Base-by-base conservation (phyloP, 2,797 vertebrate genomes). In the Catostomus latipinnis region DNA sequence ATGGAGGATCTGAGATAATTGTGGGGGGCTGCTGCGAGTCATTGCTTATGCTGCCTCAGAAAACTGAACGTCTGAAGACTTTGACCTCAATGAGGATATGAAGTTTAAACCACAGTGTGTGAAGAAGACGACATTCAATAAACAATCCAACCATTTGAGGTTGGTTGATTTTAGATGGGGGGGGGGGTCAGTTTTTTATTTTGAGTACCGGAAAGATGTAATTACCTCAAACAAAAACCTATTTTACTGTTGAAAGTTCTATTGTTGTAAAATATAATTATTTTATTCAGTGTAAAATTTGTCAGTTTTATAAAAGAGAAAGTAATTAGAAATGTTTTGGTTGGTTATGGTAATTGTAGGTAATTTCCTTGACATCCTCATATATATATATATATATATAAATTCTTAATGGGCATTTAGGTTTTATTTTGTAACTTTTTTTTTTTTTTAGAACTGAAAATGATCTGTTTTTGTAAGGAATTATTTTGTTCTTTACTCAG, bases 211-310 rank as follows among this genome's bases (percentile, higher is more conserved):
- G 83, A 86, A 87, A 88, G 87, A 87, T 94, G 93, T 93, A 91
- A 92, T 94, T 94, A 93, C 93, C 93, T 94, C 92, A 94, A 89
- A 89, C 61, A 73, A 88, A 91, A 93, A 89, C 90, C 87, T 94
- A 94, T 94, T 94, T 94, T 94, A 93, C 90, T 92, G 90, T 92
- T 89, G 79, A 87, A 92, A 93, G 89, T 82, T 91, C 83, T 92
- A 91, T 91, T 92, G 90, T 93, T 94, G 93, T 94, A 94, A 91
- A 87, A 92, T 92, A 92, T 88, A 89, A 87, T 88, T 92, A 93
- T 94, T 94, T 94, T 93, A 92, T 93, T 90, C 89, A 90, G 89
- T 93, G 91, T 92, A 89, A 91, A 92, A 92, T 90, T 88, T 90
- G 85, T 88, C 88, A 85, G 83, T 92, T 94, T 93, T 93, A 89